Evolutionary conservation across 2,888 invertebrate genomes (phyloP).

Genomic region (Nephrocerus scutellatus): DNA sequence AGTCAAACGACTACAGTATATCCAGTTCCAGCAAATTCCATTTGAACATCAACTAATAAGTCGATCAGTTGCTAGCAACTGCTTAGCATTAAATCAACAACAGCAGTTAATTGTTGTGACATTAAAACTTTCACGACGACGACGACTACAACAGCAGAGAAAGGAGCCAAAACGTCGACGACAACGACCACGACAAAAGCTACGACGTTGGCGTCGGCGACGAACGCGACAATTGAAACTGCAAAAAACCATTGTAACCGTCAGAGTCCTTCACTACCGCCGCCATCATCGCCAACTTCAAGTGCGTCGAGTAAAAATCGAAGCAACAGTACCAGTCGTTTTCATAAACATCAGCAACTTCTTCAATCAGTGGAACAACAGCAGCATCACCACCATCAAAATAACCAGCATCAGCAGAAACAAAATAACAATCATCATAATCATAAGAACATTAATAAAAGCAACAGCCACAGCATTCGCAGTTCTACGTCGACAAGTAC

Average conservation of each 20-base stretch:
- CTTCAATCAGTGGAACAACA: conserved; percentile 22
- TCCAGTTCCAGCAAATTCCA: too few relatives aligned
- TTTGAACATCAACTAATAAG: too few relatives aligned
- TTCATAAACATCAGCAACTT: conserved; percentile 11
- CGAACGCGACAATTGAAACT: conserved; percentile 31
- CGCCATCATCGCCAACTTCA: conserved; percentile 14
- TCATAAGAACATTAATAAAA: conserved; percentile 35
- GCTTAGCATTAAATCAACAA: too few relatives aligned
- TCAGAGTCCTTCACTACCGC: conserved; percentile 28
- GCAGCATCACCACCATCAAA: conserved; percentile 23
- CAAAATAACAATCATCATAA: conserved; percentile 14
- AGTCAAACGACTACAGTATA: too few relatives aligned
- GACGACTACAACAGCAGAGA: conserved; percentile 4
- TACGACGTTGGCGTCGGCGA: conserved; percentile 36
- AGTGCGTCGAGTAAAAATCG: conserved; percentile 15
- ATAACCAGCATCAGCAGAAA: conserved; percentile 26
- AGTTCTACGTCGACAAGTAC: conserved; percentile 49
- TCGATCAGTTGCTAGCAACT: too few relatives aligned
- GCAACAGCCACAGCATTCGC: conserved; percentile 46
- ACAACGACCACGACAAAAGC: conserved; percentile 35
- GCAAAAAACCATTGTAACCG: conserved; percentile 22
- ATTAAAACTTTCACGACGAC: too few relatives aligned
- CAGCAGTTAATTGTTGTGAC: too few relatives aligned
- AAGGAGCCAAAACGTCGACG: conserved; percentile 23
- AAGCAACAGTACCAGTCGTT: conserved; percentile 12